phyloP scores from a whole-genome alignment of 2,113 vertebrate species.

The Scomber japonicus region DNA sequence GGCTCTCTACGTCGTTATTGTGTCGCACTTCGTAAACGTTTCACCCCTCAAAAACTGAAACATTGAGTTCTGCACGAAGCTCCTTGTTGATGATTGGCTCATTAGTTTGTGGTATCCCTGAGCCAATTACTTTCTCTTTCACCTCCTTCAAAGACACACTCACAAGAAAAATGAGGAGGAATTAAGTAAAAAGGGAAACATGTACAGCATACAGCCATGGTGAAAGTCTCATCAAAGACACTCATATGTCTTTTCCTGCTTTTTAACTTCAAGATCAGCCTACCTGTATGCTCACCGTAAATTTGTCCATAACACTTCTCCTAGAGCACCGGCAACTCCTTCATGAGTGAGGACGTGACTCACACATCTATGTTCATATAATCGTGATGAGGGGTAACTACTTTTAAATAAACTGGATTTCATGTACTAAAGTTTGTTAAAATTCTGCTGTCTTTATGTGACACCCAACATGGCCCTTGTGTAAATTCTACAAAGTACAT shows the following conservation, averaged over 20 bases:
- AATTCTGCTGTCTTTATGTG: neutral
- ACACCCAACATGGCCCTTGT: neutral
- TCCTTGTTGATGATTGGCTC: too few relatives aligned
- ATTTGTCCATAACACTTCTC: neutral
- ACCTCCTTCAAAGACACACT: neutral
- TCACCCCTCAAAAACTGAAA: too few relatives aligned
- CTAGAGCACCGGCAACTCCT: neutral
- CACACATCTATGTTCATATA: neutral
- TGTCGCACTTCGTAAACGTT: too few relatives aligned
- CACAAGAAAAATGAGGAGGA: neutral
- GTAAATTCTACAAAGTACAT: neutral
- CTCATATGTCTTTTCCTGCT: neutral
- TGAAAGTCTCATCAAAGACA: neutral
- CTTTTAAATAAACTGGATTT: neutral
- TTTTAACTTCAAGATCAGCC: neutral
- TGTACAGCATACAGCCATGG: neutral
- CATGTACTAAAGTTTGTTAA: slow-evolving; percentile 5
- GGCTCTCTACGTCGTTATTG: too few relatives aligned
- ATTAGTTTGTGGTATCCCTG: too few relatives aligned
- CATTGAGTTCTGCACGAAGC: too few relatives aligned
- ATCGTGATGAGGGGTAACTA: neutral
- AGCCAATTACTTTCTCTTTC: too few relatives aligned
- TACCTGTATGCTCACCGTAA: neutral
- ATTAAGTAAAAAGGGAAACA: neutral
- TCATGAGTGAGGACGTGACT: neutral